A percentile compares a stretch with the other conserved stretches of the same genome.
Evolutionary conservation across 1,140 invertebrate genomes (phyloP).

Genomic region (Liolophura sinensis): DNA sequence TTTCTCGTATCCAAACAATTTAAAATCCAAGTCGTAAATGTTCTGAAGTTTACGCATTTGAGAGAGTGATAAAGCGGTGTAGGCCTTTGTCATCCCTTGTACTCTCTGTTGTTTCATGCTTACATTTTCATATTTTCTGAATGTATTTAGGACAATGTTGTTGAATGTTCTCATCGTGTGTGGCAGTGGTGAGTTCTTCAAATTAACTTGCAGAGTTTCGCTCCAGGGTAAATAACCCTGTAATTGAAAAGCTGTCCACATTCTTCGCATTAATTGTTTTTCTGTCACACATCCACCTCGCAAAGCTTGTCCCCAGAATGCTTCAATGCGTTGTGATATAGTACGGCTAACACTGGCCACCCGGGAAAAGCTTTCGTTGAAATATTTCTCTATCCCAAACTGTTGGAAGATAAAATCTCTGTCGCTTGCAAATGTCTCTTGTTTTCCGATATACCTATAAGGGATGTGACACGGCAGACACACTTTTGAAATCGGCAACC

Average conservation of each 20-base stretch:
- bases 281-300: not conserved
- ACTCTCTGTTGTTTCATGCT: too few relatives aligned
- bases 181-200: too few relatives aligned
- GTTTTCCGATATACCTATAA: slow-evolving; percentile 9
- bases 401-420: slow-evolving; percentile 1
- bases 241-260: slow-evolving; percentile 17
- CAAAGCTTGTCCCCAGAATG: not conserved
- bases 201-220: too few relatives aligned
- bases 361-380: not conserved
- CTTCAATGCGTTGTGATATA: not conserved
- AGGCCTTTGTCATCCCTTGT: too few relatives aligned
- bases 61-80: too few relatives aligned
- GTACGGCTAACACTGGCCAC: not conserved
- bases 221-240: slow-evolving; percentile 10
- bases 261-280: slow-evolving; percentile 1
- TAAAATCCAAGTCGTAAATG: too few relatives aligned
- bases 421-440: slow-evolving; percentile 21
- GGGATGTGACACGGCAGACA: too few relatives aligned
- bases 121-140: too few relatives aligned
- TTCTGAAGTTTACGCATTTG: too few relatives aligned
- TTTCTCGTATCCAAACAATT: too few relatives aligned
- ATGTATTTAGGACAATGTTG: too few relatives aligned
- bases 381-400: not conserved
- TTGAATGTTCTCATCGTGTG: too few relatives aligned
- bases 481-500: slow-evolving; percentile 13